These are phyloP conservation scores for Drosophila nr. perissopoda DNA, from an alignment of 2,888 invertebrate species.

Conservation along the genomic window DNA sequence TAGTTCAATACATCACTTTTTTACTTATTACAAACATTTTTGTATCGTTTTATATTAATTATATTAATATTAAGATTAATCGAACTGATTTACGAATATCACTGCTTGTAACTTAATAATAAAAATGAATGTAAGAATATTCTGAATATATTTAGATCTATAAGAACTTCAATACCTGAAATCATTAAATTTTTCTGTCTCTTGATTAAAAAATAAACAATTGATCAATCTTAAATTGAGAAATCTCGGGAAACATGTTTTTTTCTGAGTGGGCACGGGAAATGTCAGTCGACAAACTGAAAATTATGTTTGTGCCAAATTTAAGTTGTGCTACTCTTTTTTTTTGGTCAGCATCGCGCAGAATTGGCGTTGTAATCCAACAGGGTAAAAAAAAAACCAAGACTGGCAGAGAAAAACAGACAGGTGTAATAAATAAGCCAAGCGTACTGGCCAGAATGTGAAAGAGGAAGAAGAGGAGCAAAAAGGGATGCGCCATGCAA, in stretches of 20 bases:
- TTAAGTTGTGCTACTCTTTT: slow-evolving; percentile 59
- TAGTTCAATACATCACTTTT: background rate
- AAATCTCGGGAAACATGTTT: background rate
- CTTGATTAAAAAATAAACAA: background rate
- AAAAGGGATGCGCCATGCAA: slow-evolving; percentile 34
- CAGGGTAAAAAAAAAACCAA: slow-evolving; percentile 26
- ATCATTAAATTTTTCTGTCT: too few species aligned
- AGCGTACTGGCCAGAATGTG: slow-evolving; percentile 55
- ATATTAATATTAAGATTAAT: too few species aligned
- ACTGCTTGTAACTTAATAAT: too few species aligned
- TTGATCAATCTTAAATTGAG: background rate
- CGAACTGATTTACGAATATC: too few species aligned
- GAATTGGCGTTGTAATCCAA: slow-evolving; percentile 57
- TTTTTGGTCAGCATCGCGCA: slow-evolving; percentile 39
- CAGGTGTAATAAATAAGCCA: slow-evolving; percentile 80
- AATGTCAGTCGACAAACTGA: slow-evolving; percentile 78
- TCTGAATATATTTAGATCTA: background rate
- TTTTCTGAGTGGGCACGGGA: slow-evolving; percentile 43
- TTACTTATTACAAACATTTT: background rate
- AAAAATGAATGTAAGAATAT: background rate
- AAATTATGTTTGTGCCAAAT: slow-evolving; percentile 80
- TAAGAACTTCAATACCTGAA: too few species aligned
- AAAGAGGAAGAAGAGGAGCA: background rate
- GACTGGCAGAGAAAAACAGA: slow-evolving; percentile 53
- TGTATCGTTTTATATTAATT: background rate